Conservation (phyloP, 2,888 invertebrate genomes). For the Polyploca ridens region DNA sequence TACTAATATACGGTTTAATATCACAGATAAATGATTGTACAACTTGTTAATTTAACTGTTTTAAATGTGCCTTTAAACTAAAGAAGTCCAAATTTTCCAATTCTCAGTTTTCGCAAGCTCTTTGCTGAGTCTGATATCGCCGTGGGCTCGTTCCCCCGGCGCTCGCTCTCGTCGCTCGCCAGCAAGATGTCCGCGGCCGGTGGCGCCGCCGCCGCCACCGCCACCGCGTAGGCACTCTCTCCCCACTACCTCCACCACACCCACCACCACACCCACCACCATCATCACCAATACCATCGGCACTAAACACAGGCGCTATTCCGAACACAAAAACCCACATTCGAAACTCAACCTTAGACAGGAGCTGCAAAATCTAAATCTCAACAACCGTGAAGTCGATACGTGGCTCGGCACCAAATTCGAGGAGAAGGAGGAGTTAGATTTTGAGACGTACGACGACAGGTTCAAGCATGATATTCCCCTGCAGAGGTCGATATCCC, state of each 20-base stretch:
- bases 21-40: neutral
- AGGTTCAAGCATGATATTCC: constrained; percentile 65
- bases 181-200: constrained; percentile 89
- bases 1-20: too few species aligned
- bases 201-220: constrained; percentile 67
- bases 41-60: neutral
- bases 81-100: neutral
- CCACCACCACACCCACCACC: constrained; percentile 18
- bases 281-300: constrained; percentile 15
- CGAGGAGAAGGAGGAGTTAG: constrained; percentile 51
- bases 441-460: constrained; percentile 38
- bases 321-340: constrained; percentile 49
- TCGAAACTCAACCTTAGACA: constrained; percentile 67
- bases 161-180: constrained; percentile 90
- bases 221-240: constrained; percentile 74
- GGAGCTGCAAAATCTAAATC: constrained; percentile 65
- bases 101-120: constrained; percentile 93
- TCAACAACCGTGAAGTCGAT: constrained; percentile 61
- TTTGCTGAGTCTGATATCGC: constrained; percentile 91
- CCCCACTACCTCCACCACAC: constrained; percentile 37
- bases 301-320: constrained; percentile 43
- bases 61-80: neutral
- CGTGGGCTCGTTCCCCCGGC: constrained; percentile 91
- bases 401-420: constrained; percentile 70
- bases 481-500: constrained; percentile 67